Percentiles rank a stretch among this genome's conserved stretches.
Evolutionary conservation across 2,888 invertebrate species (phyloP).

Genomic region (Cylindroiulus punctatus): DNA sequence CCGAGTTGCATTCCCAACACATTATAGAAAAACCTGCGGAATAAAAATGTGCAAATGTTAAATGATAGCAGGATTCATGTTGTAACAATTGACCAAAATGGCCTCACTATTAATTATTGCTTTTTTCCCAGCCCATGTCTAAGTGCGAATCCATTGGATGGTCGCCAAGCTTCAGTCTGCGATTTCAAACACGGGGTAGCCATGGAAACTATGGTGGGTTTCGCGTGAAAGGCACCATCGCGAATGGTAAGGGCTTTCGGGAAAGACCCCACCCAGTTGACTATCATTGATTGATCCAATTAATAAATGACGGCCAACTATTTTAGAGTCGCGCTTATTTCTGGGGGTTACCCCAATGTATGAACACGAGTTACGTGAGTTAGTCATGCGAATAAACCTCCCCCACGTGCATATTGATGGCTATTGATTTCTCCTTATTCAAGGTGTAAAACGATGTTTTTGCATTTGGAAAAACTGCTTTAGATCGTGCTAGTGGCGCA

Average conservation of each 20-base stretch:
- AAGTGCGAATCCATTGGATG: neutral
- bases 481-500: too few relatives aligned
- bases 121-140: neutral
- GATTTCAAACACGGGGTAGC: neutral
- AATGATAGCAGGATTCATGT: neutral
- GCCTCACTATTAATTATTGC: neutral
- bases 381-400: too few relatives aligned
- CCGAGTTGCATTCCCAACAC: constrained; percentile 92
- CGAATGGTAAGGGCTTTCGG: neutral
- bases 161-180: neutral
- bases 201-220: neutral
- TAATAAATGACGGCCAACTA: neutral
- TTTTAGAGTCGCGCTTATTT: neutral
- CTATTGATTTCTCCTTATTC: neutral
- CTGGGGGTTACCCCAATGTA: neutral
- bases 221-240: neutral
- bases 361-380: neutral
- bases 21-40: constrained; percentile 71
- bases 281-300: constrained; percentile 18
- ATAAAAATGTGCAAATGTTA: neutral
- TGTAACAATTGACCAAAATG: neutral
- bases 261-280: constrained; percentile 2
- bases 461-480: neutral
- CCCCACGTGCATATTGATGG: neutral
- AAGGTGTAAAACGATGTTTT: neutral